Evolutionary conservation across 2,888 invertebrate genomes (phyloP).

Genomic region (Nephrocerus scutellatus): DNA sequence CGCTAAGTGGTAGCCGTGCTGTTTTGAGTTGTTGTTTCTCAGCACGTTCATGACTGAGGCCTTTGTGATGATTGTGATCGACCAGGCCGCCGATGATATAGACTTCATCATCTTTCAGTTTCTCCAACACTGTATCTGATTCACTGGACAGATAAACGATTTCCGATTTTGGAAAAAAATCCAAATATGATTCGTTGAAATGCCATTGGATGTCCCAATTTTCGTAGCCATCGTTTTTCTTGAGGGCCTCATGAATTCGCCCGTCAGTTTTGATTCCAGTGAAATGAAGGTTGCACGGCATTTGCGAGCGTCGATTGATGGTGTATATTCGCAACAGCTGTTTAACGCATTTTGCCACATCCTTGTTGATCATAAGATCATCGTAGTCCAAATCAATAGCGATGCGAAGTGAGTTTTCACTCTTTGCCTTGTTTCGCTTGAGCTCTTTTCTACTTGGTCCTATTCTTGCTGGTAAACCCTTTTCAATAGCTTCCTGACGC

Average conservation of each 20-base stretch:
- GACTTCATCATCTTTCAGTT: slow-evolving; percentile 66
- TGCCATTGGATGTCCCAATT: slow-evolving; percentile 87
- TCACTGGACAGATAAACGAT: slow-evolving; percentile 91
- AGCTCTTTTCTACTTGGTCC: slow-evolving; percentile 76
- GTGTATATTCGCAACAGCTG: slow-evolving; percentile 89
- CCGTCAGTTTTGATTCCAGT: slow-evolving; percentile 66
- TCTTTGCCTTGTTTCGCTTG: slow-evolving; percentile 58
- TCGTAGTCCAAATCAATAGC: slow-evolving; percentile 90
- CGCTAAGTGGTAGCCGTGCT: slow-evolving; percentile 79
- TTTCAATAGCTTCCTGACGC: slow-evolving; percentile 60
- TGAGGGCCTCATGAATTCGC: slow-evolving; percentile 64
- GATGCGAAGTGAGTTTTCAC: slow-evolving; percentile 44
- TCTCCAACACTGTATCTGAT: slow-evolving; percentile 75
- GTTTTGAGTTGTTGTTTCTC: slow-evolving; percentile 68
- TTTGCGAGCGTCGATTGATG: slow-evolving; percentile 70
- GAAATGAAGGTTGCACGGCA: slow-evolving; percentile 76
- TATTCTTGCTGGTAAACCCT: slow-evolving; percentile 56
- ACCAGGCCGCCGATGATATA: slow-evolving; percentile 97
- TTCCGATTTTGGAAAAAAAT: slow-evolving; percentile 67
- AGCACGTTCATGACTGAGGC: slow-evolving; percentile 78
- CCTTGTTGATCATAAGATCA: slow-evolving; percentile 81
- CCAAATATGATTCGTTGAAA: slow-evolving; percentile 57
- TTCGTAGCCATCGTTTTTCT: slow-evolving; percentile 77
- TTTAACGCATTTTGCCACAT: slow-evolving; percentile 80
- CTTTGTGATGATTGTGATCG: slow-evolving; percentile 96